These are phyloP conservation scores for Trididemnum miniatum DNA, from an alignment of 23 tunicate genomes.

Conservation along the genomic window DNA sequence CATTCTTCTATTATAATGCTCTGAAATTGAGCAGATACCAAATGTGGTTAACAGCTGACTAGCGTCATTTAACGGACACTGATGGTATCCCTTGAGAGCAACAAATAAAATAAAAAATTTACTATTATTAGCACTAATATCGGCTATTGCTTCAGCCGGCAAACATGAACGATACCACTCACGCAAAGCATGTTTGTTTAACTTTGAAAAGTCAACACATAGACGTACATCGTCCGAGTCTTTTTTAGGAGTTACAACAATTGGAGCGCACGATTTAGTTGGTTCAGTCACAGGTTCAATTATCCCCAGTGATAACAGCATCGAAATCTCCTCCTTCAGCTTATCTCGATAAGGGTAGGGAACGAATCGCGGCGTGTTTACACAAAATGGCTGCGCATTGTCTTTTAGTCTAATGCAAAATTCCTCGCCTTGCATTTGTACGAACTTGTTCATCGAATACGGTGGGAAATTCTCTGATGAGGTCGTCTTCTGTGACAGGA, in stretches of 20 bases:
- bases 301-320: neutral
- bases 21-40: conserved; percentile 11
- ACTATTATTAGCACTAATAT: neutral
- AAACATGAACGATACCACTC: neutral
- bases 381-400: too few relatives aligned
- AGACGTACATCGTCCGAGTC: neutral
- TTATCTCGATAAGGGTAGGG: neutral
- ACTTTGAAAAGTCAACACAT: neutral
- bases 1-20: conserved; percentile 8
- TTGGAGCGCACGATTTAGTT: conserved; percentile 1
- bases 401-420: neutral
- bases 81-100: neutral
- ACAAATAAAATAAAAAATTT: neutral
- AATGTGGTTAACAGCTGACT: conserved; percentile 12
- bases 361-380: neutral
- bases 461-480: neutral
- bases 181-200: too few relatives aligned
- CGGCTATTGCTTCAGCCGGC: neutral
- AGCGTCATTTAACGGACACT: neutral
- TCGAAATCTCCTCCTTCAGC: neutral
- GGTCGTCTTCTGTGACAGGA: neutral
- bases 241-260: neutral
- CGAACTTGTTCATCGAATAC: neutral
- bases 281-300: conserved; percentile 3
- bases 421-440: neutral